Evolutionary conservation across 30 jellyfish, hydroid and myxozoan species (phyloP).

Genomic region (Hydractinia echinata): DNA sequence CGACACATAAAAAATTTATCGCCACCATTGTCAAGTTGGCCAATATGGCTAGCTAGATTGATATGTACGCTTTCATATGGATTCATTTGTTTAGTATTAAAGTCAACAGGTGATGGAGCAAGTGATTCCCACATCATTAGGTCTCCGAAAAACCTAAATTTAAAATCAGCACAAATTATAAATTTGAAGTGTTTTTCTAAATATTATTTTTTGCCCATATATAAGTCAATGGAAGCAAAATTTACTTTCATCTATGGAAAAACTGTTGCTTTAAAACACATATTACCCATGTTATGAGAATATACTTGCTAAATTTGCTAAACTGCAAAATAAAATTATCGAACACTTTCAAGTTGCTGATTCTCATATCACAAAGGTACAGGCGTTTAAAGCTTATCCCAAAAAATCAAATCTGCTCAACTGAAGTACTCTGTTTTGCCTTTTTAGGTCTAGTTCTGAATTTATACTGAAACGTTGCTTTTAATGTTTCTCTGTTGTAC

Average conservation of each 20-base stretch:
- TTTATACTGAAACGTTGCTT: too few species aligned
- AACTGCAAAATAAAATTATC: too few species aligned
- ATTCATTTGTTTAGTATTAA: conserved; percentile 34
- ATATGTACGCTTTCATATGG: conserved; percentile 74
- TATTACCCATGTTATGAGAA: too few species aligned
- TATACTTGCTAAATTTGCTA: too few species aligned
- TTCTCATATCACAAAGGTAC: too few species aligned
- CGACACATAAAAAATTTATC: conserved; percentile 84
- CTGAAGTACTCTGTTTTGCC: too few species aligned
- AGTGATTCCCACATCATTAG: conserved; percentile 92
- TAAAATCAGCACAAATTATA: neutral
- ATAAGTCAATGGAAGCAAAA: neutral
- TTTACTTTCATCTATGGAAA: neutral
- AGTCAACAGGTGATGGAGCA: conserved; percentile 79
- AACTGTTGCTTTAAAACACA: neutral
- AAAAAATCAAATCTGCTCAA: too few species aligned
- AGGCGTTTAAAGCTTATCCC: too few species aligned
- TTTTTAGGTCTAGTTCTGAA: too few species aligned
- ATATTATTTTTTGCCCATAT: neutral
- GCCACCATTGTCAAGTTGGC: conserved; percentile 39
- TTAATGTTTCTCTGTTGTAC: too few species aligned
- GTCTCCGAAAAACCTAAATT: conserved; percentile 61
- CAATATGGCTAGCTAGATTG: conserved; percentile 84
- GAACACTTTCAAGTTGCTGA: too few species aligned
- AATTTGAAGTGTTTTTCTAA: neutral